Percentiles rank a stretch among this genome's conserved stretches.
Evolutionary conservation across 2,888 invertebrate genomes (phyloP).

Genomic region (Dryomyza anilis): DNA sequence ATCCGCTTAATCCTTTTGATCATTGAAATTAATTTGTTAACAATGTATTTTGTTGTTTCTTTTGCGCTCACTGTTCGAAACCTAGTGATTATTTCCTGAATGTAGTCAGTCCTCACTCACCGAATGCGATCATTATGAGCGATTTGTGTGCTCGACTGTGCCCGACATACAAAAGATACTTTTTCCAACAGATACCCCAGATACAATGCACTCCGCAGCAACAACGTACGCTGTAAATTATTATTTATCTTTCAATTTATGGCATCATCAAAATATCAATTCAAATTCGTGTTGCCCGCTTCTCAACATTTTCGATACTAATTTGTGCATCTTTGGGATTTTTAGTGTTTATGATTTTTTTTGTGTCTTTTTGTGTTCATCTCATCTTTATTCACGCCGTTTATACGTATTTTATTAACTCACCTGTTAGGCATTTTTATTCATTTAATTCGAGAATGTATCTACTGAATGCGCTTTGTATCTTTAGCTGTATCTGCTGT

Average conservation of each 20-base stretch:
- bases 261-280: slow-evolving; percentile 49
- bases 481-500: background rate
- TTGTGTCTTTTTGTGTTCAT: background rate
- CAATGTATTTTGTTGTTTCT: too few relatives aligned
- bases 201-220: too few relatives aligned
- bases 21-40: too few relatives aligned
- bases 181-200: too few relatives aligned
- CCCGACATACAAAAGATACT: too few relatives aligned
- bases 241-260: slow-evolving; percentile 54
- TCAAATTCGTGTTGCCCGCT: slow-evolving; percentile 24
- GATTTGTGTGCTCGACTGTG: too few relatives aligned
- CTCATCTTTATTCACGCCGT: background rate
- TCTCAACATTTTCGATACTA: background rate
- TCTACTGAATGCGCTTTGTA: background rate
- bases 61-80: too few relatives aligned
- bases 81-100: too few relatives aligned
- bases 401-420: background rate
- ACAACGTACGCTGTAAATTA: slow-evolving; percentile 52
- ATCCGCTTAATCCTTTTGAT: too few relatives aligned
- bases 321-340: background rate
- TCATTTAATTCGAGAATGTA: background rate
- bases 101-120: too few relatives aligned
- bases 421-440: slow-evolving; percentile 12
- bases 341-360: background rate
- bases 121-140: too few relatives aligned